A percentile compares a stretch with the other conserved stretches of the same genome.
These are phyloP conservation scores for Sericinus montela DNA, from an alignment of 2,888 invertebrate genomes.

Conservation along the genomic window DNA sequence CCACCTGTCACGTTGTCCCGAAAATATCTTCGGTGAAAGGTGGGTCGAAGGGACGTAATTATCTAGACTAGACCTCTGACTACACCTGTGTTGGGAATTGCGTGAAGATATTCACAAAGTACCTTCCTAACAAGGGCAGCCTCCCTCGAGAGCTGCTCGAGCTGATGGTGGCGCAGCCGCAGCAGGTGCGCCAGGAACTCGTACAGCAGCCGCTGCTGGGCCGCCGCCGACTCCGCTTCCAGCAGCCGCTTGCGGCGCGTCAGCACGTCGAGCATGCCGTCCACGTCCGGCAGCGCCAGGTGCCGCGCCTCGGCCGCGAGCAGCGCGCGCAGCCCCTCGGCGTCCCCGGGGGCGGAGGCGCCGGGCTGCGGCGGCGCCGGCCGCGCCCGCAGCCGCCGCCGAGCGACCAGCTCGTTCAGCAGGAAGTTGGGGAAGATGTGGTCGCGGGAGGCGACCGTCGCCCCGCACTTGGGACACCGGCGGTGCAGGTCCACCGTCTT, in stretches of 20 bases:
- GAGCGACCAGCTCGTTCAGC: conserved; percentile 88
- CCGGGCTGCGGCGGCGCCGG: conserved; percentile 16
- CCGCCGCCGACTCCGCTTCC: conserved; percentile 88
- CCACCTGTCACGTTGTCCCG: too few species aligned
- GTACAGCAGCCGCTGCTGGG: conserved; percentile 89
- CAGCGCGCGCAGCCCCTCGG: conserved; percentile 80
- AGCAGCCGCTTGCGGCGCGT: conserved; percentile 88
- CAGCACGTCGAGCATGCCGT: conserved; percentile 88
- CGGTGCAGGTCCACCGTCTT: conserved; percentile 91
- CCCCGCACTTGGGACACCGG: conserved; percentile 92
- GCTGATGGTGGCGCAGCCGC: conserved; percentile 82
- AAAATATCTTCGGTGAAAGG: too few species aligned
- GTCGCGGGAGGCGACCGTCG: conserved; percentile 82
- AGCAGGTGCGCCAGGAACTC: conserved; percentile 90
- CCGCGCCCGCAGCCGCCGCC: conserved; percentile 78
- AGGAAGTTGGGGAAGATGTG: conserved; percentile 92
- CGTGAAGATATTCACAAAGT: too few species aligned
- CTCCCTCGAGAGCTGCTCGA: conserved; percentile 80
- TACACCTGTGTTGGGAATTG: too few species aligned
- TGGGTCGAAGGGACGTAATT: too few species aligned
- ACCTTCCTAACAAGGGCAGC: conserved; percentile 82
- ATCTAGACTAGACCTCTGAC: too few species aligned
- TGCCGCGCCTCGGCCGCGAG: conserved; percentile 84
- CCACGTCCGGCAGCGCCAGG: conserved; percentile 88
- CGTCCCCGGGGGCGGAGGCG: conserved; percentile 27